Base-by-base conservation (phyloP, 2,113 vertebrate genomes). In the Gambusia affinis region DNA sequence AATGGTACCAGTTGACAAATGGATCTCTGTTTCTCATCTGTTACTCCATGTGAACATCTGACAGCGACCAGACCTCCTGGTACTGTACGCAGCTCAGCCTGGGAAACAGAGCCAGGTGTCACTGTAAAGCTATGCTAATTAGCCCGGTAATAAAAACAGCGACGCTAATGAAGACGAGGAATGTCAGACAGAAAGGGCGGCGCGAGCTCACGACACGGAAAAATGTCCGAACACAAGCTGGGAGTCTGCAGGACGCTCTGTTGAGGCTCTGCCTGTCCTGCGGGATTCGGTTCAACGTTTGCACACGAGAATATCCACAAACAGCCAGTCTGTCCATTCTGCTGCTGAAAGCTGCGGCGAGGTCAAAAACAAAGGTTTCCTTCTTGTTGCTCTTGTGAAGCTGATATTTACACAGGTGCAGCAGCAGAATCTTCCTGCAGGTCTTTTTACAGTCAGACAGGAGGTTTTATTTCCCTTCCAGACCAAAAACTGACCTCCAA, bases 91-190 rank as follows among this genome's bases (percentile, higher is more conserved):
- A 51, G 61, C 62, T 51, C 11, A 66, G 77, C 78, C 77, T 84
- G 83, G 80, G 83, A 86, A 87, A 80, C 73, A 78, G 60, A 81
- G 66, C 71, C 85, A 81, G 76, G 82, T 85, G 85, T 85, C 83
- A 78, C 82, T 83, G 84, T 78, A 75, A 86, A 89, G 84, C 82
- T 82, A 82, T 81, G 83, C 75, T 91, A 90, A 92, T 91, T 87
- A 81, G 51, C 76, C 54, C 0, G 2, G 78, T 85, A 85, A 86
- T 89, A 87, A 91, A 92, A 90, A 85, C 82, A 89, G 66, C 67
- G 70, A 22, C 42, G 78, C 73, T 87, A 83, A 92, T 90, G 86
- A 90, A 88, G 78, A 85, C 66, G 77, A 86, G 74, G 85, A 89
- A 90, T 87, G 89, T 85, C 77, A 80, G 87, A 87, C 66, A 84